Evolutionary conservation across 2,797 vertebrate species (phyloP), one percentile per base, ranked within the genome.

Genomic region (Lacerta viridis): DNA sequence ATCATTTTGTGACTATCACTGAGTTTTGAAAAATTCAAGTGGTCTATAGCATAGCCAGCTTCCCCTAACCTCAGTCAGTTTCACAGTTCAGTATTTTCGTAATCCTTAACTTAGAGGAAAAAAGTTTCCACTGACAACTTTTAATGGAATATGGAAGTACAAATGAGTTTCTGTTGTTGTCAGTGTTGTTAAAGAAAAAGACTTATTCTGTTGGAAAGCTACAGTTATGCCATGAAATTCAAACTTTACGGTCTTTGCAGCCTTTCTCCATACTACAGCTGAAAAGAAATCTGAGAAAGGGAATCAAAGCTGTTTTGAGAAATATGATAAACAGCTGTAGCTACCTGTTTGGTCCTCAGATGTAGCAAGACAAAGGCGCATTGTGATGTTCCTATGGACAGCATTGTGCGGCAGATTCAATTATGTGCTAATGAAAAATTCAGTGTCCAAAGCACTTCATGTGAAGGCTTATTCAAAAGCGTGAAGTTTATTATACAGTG

Each of bases 341-440:
- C 86, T 80, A 68, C 1, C 29, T 91, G 2, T 85, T 90, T 88
- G 11, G 55, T 50, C 39, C 36, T 92, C 20, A 80, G 2, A 92
- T 29, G 8, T 80, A 89, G 83, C 83, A 10, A 85, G 3, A 81
- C 9, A 55, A 87, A 84, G 33, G 77, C 33, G 77, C 71, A 89
- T 91, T 90, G 81, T 84, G 10, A 83, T 86, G 33, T 1, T 89
- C 1, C 85, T 93, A 90, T 78, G 59, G 66, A 89, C 84, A 55
- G 50, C 83, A 79, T 43, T 91, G 86, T 90, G 61, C 75, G 88
- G 69, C 39, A 85, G 80, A 84, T 93, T 93, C 55, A 89, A 41
- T 93, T 93, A 87, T 72, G 82, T 74, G 85, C 84, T 89, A 88
- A 94, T 96, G 69, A 94, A 96, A 96, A 95, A 95, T 84, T 33